phyloP scores from a whole-genome alignment of 1,140 invertebrate genomes.

The Macrosteles quadrilineatus region DNA sequence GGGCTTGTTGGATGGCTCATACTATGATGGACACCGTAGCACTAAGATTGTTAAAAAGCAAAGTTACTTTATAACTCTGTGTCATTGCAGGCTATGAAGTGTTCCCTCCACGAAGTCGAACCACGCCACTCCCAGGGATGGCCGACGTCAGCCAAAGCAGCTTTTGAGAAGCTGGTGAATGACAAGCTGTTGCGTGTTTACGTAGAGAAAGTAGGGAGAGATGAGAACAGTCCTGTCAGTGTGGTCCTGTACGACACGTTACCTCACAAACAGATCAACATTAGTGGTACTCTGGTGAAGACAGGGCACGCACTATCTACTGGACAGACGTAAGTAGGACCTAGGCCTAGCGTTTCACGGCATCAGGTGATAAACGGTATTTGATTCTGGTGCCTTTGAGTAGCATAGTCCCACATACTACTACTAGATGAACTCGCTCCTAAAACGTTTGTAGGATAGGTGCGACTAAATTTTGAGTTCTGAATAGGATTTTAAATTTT shows the following conservation, averaged over 20 bases:
- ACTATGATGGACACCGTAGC: too few species aligned
- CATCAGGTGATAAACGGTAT: too few species aligned
- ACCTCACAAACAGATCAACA: slow-evolving; percentile 36
- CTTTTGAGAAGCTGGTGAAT: slow-evolving; percentile 28
- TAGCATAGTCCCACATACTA: too few species aligned
- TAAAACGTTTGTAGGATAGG: too few species aligned
- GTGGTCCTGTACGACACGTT: slow-evolving; percentile 39
- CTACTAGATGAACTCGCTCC: too few species aligned
- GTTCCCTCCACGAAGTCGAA: slow-evolving; percentile 46
- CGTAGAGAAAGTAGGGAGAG: slow-evolving; percentile 1
- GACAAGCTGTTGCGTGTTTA: neutral
- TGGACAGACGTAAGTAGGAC: slow-evolving; percentile 42
- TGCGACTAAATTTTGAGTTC: too few species aligned
- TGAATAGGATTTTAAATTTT: too few species aligned
- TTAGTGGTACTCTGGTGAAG: slow-evolving; percentile 43
- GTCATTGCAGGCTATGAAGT: slow-evolving; percentile 50
- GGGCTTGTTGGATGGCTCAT: too few species aligned
- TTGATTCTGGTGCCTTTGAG: too few species aligned
- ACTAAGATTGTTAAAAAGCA: too few species aligned
- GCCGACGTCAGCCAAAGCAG: slow-evolving; percentile 33
- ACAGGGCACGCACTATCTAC: slow-evolving; percentile 38
- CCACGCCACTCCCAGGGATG: slow-evolving; percentile 38
- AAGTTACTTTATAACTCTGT: too few species aligned
- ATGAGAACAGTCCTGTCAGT: neutral
- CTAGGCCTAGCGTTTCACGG: too few species aligned